Percentiles rank a stretch among this genome's conserved stretches.
phyloP scores from a whole-genome alignment of 1,140 invertebrate species.

The Drosophila yakuba region DNA sequence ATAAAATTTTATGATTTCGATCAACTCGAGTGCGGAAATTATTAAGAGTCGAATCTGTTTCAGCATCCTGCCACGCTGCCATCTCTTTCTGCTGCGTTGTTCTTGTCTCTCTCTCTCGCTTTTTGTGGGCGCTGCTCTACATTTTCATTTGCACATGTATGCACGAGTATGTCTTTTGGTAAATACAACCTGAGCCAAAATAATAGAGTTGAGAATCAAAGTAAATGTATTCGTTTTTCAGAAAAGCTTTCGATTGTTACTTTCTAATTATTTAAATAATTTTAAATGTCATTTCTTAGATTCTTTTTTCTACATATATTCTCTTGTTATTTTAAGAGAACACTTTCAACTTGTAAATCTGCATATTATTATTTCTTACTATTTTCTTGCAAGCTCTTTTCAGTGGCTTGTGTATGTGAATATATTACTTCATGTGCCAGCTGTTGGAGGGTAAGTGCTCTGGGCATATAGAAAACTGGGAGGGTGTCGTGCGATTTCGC shows the following conservation, averaged over 20 bases:
- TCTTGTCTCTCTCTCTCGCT: conserved; percentile 1
- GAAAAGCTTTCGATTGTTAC: background rate
- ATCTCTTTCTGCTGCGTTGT: conserved; percentile 19
- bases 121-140: conserved; percentile 40
- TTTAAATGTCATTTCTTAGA: no score
- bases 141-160: conserved; percentile 19
- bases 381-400: background rate
- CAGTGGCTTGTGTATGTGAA: conserved; percentile 4
- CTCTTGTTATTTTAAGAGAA: background rate
- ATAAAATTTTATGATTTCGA: conserved; percentile 84
- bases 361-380: background rate
- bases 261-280: no score
- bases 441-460: conserved; percentile 54
- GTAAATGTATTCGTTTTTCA: background rate
- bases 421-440: conserved; percentile 64
- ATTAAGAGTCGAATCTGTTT: conserved; percentile 84
- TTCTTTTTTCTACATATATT: background rate
- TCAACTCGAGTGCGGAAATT: conserved; percentile 84
- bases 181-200: conserved; percentile 5
- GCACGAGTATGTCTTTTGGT: background rate
- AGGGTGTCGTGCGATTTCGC: conserved; percentile 13
- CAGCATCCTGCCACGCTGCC: conserved; percentile 64
- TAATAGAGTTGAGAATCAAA: background rate
- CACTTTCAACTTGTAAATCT: no score
- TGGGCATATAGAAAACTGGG: background rate